phyloP scores from a whole-genome alignment of 1,140 invertebrate species.

The Subanguina moxae region DNA sequence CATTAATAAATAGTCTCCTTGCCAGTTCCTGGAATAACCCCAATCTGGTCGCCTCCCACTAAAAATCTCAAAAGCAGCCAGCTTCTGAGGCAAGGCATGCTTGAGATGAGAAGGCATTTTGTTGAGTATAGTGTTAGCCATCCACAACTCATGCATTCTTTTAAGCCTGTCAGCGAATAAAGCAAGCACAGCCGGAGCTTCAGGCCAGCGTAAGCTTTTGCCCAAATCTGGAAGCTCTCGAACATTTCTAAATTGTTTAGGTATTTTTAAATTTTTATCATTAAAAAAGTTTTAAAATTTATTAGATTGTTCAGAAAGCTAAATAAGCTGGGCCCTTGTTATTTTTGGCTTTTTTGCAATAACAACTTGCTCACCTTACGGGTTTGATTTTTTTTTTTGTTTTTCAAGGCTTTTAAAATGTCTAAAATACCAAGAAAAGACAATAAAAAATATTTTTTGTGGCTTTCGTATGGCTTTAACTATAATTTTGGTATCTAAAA shows the following conservation, averaged over 20 bases:
- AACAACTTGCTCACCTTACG: no score
- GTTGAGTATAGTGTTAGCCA: conserved; percentile 78
- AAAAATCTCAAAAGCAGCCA: conserved; percentile 74
- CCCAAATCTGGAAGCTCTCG: conserved; percentile 68
- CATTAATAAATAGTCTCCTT: conserved; percentile 79
- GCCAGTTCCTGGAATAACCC: conserved; percentile 79
- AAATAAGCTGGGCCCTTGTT: no score
- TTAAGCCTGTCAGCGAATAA: conserved; percentile 62
- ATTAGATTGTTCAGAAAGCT: no score
- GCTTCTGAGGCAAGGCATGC: conserved; percentile 76
- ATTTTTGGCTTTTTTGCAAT: no score
- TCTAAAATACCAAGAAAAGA: no score
- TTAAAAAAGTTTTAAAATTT: no score
- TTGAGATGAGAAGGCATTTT: conserved; percentile 77
- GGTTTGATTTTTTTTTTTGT: no score
- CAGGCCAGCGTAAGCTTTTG: conserved; percentile 75
- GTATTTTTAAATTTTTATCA: no score
- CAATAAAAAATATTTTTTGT: no score
- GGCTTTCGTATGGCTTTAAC: no score
- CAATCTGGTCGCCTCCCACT: conserved; percentile 72
- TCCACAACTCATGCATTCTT: conserved; percentile 73
- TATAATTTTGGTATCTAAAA: no score
- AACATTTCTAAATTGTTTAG: conserved; percentile 34
- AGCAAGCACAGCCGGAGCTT: conserved; percentile 69
- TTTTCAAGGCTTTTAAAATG: no score